phyloP scores from a whole-genome alignment of 2,113 vertebrate species.

The Coptodon bakossiorum region DNA sequence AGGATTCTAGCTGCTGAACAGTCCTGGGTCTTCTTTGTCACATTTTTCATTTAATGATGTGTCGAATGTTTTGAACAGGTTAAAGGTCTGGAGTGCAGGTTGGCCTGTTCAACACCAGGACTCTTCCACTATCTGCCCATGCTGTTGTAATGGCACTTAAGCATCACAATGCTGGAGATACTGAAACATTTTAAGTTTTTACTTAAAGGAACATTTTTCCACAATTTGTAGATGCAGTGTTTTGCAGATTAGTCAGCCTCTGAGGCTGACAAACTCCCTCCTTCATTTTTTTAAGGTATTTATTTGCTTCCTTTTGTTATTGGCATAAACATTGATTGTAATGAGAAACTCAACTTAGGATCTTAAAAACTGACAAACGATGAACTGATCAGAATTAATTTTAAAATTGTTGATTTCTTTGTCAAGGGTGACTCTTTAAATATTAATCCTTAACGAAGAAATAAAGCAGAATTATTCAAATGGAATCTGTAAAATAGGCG shows the following conservation, averaged over 20 bases:
- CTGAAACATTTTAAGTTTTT: too few relatives aligned
- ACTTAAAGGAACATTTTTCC: background rate
- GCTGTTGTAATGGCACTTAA: background rate
- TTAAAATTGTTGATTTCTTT: background rate
- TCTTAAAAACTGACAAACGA: background rate
- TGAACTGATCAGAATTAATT: fast-evolving
- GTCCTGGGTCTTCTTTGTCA: background rate
- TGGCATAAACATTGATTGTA: fast-evolving
- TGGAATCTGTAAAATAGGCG: background rate
- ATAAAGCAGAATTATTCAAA: background rate
- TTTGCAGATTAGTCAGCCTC: background rate
- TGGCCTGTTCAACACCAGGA: background rate
- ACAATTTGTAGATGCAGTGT: background rate
- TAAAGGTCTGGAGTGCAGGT: too few relatives aligned
- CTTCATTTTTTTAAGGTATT: fast-evolving
- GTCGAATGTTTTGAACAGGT: background rate
- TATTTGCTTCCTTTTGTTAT: fast-evolving
- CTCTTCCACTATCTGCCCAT: background rate
- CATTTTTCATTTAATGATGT: background rate
- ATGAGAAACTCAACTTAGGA: background rate
- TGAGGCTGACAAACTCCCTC: background rate
- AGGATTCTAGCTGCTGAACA: background rate
- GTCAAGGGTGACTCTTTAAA: background rate
- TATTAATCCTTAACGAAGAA: background rate
- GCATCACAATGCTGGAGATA: background rate